Evolutionary conservation across 2,797 vertebrate species (phyloP).

Genomic region (Pseudocheirus occidentalis): DNA sequence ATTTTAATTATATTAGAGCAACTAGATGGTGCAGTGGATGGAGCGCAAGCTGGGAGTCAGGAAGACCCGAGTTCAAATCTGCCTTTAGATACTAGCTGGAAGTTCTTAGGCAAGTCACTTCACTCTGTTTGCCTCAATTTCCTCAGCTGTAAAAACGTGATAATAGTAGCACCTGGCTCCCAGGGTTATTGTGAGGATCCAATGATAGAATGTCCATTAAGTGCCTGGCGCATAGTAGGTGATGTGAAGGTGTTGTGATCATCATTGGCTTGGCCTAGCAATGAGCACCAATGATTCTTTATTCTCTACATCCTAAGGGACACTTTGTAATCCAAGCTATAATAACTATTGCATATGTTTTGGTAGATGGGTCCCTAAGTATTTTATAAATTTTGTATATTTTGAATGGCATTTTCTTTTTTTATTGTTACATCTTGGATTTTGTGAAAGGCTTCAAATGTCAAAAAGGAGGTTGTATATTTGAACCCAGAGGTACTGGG

Average conservation of each 20-base stretch:
- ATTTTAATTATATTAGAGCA: not conserved
- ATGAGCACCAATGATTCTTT: not conserved
- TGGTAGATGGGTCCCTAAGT: not conserved
- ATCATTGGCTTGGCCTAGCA: not conserved
- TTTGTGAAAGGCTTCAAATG: not conserved
- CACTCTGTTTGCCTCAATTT: not conserved
- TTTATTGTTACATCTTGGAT: not conserved
- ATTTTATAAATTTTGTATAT: not conserved
- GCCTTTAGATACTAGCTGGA: not conserved
- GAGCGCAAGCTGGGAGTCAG: not conserved
- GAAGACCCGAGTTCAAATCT: not conserved
- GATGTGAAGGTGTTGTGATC: not conserved
- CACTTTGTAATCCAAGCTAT: not conserved
- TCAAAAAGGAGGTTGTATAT: not conserved
- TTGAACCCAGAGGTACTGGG: not conserved
- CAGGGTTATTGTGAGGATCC: not conserved
- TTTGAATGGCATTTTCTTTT: not conserved
- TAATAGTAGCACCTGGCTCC: not conserved
- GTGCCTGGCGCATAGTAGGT: not conserved
- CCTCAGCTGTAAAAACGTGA: not conserved
- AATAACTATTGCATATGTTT: not conserved
- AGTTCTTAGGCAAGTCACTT: not conserved
- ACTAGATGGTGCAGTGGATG: not conserved
- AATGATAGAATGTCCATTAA: not conserved
- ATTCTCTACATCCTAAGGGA: not conserved